Percentiles rank a stretch among this genome's conserved stretches.
These are phyloP conservation scores for Hemiscyllium ocellatum DNA, from an alignment of 2,113 vertebrate genomes.

Conservation along the genomic window DNA sequence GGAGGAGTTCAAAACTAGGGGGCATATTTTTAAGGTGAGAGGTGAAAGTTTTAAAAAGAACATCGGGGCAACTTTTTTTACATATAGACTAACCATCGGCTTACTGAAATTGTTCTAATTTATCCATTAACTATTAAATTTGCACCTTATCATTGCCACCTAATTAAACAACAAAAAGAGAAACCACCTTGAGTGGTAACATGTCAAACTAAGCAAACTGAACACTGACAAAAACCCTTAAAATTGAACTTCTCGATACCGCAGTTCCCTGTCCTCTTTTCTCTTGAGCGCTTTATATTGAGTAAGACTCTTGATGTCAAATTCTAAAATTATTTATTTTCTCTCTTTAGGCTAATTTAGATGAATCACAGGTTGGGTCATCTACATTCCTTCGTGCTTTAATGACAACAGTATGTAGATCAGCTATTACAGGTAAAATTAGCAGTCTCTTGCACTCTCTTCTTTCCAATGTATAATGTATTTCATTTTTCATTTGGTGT, in stretches of 20 bases:
- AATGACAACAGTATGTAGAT: constrained; percentile 97
- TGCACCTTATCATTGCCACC: not conserved
- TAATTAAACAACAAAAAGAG: not conserved
- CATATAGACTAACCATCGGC: not conserved
- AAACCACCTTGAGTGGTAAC: not conserved
- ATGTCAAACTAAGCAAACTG: not conserved
- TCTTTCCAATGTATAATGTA: not conserved
- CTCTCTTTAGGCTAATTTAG: constrained; percentile 76
- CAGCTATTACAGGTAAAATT: constrained; percentile 84
- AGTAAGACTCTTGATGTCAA: not conserved
- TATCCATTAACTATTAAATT: not conserved
- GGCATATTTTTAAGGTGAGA: no score
- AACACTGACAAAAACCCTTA: not conserved
- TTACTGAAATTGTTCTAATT: not conserved
- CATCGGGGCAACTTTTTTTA: no score
- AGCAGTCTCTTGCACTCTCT: constrained; percentile 11
- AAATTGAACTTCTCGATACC: not conserved
- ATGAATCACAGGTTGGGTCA: constrained; percentile 91
- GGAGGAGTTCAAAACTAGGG: no score
- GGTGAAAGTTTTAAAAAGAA: no score
- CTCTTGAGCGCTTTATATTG: not conserved
- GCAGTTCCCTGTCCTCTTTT: not conserved
- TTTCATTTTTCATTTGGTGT: not conserved
- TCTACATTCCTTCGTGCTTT: constrained; percentile 93
- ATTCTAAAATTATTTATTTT: constrained; percentile 42